Conservation (phyloP, 1,140 invertebrate species). For the Fopius arisanus region DNA sequence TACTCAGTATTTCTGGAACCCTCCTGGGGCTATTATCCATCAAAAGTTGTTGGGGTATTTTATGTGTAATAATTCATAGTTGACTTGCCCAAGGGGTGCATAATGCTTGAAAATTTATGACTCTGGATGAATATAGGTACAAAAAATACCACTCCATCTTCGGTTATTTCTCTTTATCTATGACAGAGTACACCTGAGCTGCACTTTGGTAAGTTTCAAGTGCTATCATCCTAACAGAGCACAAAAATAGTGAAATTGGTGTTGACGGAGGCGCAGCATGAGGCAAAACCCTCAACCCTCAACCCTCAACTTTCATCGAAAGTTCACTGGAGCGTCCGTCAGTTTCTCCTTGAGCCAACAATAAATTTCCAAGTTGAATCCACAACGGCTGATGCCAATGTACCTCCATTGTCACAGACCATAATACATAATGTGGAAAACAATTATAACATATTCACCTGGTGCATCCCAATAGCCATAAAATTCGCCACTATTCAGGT, state of each 20-base stretch:
- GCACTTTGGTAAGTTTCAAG: background rate
- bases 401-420: background rate
- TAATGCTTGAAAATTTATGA: background rate
- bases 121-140: background rate
- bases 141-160: background rate
- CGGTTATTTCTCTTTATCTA: background rate
- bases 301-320: slow-evolving; percentile 18
- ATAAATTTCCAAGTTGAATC: slow-evolving; percentile 20
- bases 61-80: no score
- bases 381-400: background rate
- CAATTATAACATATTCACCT: background rate
- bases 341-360: slow-evolving; percentile 16
- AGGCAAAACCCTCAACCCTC: background rate
- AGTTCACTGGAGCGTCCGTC: background rate
- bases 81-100: no score
- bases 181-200: slow-evolving; percentile 2
- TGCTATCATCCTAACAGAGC: background rate
- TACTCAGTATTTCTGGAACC: background rate
- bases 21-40: no score
- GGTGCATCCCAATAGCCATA: background rate
- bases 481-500: background rate
- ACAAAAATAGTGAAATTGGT: slow-evolving; percentile 16
- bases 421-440: background rate
- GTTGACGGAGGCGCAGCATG: background rate
- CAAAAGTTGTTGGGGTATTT: no score